phyloP scores from a whole-genome alignment of 2,888 invertebrate genomes.

The Caenorhabditis becei region DNA sequence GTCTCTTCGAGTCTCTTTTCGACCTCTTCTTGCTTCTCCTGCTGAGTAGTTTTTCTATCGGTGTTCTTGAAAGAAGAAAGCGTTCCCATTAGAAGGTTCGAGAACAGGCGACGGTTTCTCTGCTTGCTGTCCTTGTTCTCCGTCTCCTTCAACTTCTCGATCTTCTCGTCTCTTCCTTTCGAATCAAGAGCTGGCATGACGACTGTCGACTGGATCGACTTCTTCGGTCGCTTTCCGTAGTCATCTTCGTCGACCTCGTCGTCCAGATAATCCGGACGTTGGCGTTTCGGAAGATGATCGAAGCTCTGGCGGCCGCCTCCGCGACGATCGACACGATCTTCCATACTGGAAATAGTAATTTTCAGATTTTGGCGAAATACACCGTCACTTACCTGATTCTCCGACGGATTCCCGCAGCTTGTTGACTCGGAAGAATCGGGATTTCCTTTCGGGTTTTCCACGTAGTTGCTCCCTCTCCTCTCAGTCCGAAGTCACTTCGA shows the following conservation, averaged over 20 bases:
- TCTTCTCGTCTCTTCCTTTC: conserved; percentile 90
- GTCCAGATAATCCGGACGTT: conserved; percentile 48
- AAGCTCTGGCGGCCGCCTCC: conserved; percentile 38
- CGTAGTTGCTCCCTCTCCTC: conserved; percentile 14
- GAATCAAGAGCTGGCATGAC: conserved; percentile 84
- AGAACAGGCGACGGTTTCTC: conserved; percentile 95
- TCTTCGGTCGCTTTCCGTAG: conserved; percentile 41
- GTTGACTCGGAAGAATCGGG: conserved; percentile 5
- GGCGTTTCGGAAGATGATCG: conserved; percentile 48
- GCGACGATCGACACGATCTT: conserved; percentile 29
- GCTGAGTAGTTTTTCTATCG: conserved; percentile 85
- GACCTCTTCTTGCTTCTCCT: conserved; percentile 90
- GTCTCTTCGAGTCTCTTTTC: conserved; percentile 95
- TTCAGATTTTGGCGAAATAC: not conserved
- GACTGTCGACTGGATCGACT: conserved; percentile 69
- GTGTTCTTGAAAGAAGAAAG: conserved; percentile 96
- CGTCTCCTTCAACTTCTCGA: conserved; percentile 87
- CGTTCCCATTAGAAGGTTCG: conserved; percentile 91
- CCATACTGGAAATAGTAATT: conserved; percentile 22
- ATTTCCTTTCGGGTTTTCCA: conserved; percentile 22
- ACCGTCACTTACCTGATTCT: conserved; percentile 21
- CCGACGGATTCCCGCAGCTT: conserved; percentile 10
- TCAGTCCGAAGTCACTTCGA: conserved; percentile 47
- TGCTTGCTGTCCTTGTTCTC: conserved; percentile 75
- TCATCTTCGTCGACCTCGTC: conserved; percentile 54